phyloP scores from a whole-genome alignment of 64 coral and sea anemone species.

The Stichodactyla mertensii region DNA sequence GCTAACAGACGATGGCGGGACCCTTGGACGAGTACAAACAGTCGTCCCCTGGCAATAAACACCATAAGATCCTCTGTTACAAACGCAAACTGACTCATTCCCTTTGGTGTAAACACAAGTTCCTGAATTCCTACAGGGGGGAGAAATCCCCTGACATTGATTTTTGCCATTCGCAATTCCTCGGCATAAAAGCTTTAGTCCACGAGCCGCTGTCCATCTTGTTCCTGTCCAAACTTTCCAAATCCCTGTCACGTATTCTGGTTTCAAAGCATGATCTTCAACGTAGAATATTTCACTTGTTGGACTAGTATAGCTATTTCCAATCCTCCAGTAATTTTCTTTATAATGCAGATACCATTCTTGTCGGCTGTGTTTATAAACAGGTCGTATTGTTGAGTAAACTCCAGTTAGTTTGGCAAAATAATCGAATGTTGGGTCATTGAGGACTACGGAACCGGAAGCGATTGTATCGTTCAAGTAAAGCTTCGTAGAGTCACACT shows the following conservation, averaged over 20 bases:
- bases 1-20: background rate
- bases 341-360: conserved; percentile 49
- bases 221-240: conserved; percentile 26
- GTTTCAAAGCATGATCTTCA: conserved; percentile 24
- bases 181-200: conserved; percentile 36
- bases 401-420: conserved; percentile 15
- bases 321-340: conserved; percentile 16
- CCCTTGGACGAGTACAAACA: conserved; percentile 12
- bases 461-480: conserved; percentile 47
- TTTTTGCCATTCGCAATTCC: conserved; percentile 41
- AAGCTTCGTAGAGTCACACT: conserved; percentile 39
- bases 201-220: conserved; percentile 22
- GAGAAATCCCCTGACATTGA: background rate
- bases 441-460: conserved; percentile 11
- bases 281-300: conserved; percentile 21
- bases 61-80: conserved; percentile 1
- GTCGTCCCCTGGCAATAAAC: conserved; percentile 16
- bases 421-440: conserved; percentile 43
- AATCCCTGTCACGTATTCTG: conserved; percentile 35
- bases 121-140: conserved; percentile 10
- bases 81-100: conserved; percentile 43
- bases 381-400: conserved; percentile 15
- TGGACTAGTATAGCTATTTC: conserved; percentile 8
- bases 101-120: conserved; percentile 41
- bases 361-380: conserved; percentile 45